Conservation (phyloP, 2,888 invertebrate genomes). For the Lordiphosa fenestrarum region DNA sequence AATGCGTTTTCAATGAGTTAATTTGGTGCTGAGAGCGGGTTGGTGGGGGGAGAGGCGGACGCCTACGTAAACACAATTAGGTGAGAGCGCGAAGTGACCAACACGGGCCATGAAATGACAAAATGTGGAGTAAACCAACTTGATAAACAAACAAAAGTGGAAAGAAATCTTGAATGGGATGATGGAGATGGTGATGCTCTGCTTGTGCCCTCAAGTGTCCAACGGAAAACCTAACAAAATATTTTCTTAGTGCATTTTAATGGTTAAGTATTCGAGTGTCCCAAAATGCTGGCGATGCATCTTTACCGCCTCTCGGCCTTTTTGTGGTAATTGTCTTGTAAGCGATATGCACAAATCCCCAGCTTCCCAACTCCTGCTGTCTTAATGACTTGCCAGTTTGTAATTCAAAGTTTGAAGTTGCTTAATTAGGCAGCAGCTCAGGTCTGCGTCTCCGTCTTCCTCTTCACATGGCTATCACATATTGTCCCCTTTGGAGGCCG, state of each 20-base stretch:
- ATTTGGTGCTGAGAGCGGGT: conserved; percentile 46
- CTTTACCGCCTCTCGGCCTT: conserved; percentile 33
- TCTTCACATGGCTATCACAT: conserved; percentile 37
- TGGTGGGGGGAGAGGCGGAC: conserved; percentile 30
- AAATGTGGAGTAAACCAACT: conserved; percentile 67
- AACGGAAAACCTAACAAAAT: conserved; percentile 57
- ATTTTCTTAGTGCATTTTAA: conserved; percentile 69
- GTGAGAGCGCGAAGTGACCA: conserved; percentile 26
- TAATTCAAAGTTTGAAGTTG: conserved; percentile 54
- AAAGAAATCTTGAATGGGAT: conserved; percentile 35
- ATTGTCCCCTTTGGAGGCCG: conserved; percentile 55
- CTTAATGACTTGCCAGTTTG: conserved; percentile 68
- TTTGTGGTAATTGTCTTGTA: conserved; percentile 65
- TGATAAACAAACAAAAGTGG: conserved; percentile 50
- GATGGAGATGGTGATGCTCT: conserved; percentile 28
- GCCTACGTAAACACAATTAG: conserved; percentile 73
- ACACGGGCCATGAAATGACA: conserved; percentile 63
- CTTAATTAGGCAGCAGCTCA: conserved; percentile 58
- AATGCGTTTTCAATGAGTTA: conserved; percentile 71
- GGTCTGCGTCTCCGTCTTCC: conserved; percentile 17
- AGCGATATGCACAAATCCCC: conserved; percentile 45
- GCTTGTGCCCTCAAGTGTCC: conserved; percentile 26
- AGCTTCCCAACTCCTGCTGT: conserved; percentile 29
- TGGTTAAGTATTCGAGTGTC: conserved; percentile 53
- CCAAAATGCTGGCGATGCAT: conserved; percentile 32